Conservation (phyloP, 2,888 invertebrate species). For the Dascillus cervinus region DNA sequence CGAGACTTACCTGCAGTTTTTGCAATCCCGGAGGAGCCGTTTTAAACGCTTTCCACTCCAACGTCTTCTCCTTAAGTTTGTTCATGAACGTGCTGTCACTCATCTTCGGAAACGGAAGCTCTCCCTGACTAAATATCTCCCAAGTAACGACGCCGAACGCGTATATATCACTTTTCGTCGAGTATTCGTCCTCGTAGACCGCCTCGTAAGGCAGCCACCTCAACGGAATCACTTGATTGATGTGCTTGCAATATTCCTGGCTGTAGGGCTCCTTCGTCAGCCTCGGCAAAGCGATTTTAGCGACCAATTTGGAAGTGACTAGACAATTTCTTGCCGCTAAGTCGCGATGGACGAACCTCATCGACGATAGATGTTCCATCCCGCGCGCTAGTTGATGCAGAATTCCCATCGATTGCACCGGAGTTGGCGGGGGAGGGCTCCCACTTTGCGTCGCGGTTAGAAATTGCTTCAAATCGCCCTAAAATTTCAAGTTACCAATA, state of each 20-base stretch:
- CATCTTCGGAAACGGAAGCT: constrained; percentile 66
- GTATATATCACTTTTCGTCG: constrained; percentile 89
- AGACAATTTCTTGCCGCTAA: constrained; percentile 88
- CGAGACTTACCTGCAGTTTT: constrained; percentile 46
- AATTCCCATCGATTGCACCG: constrained; percentile 59
- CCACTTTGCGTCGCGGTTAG: constrained; percentile 58
- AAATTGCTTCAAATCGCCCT: constrained; percentile 91
- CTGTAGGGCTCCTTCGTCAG: constrained; percentile 80
- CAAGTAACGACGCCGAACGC: constrained; percentile 83
- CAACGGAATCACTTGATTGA: constrained; percentile 76
- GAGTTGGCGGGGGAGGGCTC: constrained; percentile 54
- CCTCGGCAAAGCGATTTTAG: constrained; percentile 77
- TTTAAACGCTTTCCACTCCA: constrained; percentile 62
- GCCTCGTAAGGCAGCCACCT: constrained; percentile 90
- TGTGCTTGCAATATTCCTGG: constrained; percentile 80
- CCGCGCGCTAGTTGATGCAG: constrained; percentile 73
- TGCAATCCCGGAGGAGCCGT: constrained; percentile 56
- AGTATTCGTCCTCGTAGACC: constrained; percentile 82
- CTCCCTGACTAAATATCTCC: constrained; percentile 80
- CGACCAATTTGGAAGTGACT: constrained; percentile 70
- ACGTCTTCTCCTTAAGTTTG: constrained; percentile 54
- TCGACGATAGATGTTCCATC: constrained; percentile 68
- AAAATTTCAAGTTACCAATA: constrained; percentile 42
- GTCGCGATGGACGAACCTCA: constrained; percentile 81
- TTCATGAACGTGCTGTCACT: constrained; percentile 68